Conservation (phyloP, 2,888 invertebrate genomes). For the Uropetala carovei region DNA sequence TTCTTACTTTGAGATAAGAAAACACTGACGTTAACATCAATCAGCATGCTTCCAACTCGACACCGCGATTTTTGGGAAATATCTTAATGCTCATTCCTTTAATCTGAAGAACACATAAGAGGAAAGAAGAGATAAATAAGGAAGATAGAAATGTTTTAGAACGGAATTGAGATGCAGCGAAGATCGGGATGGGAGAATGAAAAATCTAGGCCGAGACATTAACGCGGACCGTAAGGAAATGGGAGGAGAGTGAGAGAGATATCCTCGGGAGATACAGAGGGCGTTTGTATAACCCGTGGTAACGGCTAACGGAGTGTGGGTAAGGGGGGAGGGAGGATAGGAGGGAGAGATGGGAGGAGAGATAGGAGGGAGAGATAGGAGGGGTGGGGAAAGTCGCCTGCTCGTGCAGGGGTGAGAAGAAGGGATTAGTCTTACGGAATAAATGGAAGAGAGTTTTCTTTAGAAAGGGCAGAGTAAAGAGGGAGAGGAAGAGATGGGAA, state of each 20-base stretch:
- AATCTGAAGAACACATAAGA: not conserved
- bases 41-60: too few species aligned
- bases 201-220: not conserved
- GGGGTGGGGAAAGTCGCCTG: not conserved
- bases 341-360: not conserved
- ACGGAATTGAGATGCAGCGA: not conserved
- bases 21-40: too few species aligned
- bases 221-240: not conserved
- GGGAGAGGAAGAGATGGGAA: not conserved
- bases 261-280: not conserved
- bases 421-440: not conserved
- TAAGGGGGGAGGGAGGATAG: not conserved
- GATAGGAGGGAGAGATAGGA: not conserved
- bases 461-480: not conserved
- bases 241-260: not conserved
- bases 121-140: not conserved
- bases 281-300: not conserved
- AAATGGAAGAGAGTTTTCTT: not conserved
- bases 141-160: not conserved
- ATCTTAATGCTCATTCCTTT: not conserved
- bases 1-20: too few species aligned
- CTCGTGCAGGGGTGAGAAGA: not conserved
- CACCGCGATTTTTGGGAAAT: not conserved
- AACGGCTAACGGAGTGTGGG: not conserved
- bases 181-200: not conserved